Base-by-base conservation (phyloP, 2,888 invertebrate genomes). In the Eilema griseolum region DNA sequence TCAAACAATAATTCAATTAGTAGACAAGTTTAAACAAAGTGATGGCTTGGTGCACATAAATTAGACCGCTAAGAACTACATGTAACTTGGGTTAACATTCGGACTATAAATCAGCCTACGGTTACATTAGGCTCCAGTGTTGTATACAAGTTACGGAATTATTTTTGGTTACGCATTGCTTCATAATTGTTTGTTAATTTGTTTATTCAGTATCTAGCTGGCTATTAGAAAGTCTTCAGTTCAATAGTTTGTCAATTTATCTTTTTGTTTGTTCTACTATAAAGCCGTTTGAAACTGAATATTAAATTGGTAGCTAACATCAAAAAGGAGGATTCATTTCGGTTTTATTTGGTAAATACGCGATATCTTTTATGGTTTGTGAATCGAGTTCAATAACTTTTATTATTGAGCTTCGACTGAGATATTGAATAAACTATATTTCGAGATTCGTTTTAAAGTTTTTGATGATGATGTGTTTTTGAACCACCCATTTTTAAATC, bases 1-100 rank as follows among this genome's bases (percentile, higher is more conserved):
- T 71, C 65, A 74, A 73, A 70, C 73, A 67, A 66, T 79, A 79
- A 74, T 81, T 81, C 63, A 81, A 77, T 77, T 76, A 77, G 64
- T 68, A 72, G 77, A 67, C 72, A 67, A 68, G 61, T 71, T 81
- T 72, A 75, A 56, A 73, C 65, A 56, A 41, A 70, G 70, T 57
- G 62, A 71, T 70, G 75, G 75, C 72, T 71, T 63, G 64, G 52
- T 72, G 61, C 20, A 74, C 66, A 78, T 81, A 81, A 80, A 80
- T 80, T 73, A 79, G 66, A 65, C 62, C 26, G 33, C 37, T 72
- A 72, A 74, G 69, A 66, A 66, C 31, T 33, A 59, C 57, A 57
- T 59, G 46, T 26, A 71, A 75, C 67, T 73, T 72, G 59, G 61
- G 70, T 70, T 70, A 75, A 57, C 62, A 63, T 64, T 64, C 7